phyloP scores from a whole-genome alignment of 2,888 invertebrate genomes.

The Platypus cylindrus region DNA sequence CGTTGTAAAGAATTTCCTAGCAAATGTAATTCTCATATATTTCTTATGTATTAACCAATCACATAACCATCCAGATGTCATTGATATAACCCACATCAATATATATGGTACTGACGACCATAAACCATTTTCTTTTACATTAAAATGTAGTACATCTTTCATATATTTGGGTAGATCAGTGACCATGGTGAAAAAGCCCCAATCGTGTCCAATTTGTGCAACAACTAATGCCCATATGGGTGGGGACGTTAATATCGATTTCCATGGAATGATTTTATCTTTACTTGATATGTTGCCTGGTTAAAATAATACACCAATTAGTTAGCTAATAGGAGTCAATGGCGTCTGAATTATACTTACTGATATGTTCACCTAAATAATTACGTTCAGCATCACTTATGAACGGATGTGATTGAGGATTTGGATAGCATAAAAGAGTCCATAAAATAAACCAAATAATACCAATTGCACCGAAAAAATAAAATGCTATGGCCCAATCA shows the following conservation, averaged over 20 bases:
- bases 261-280: conserved; percentile 39
- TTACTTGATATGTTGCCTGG: conserved; percentile 17
- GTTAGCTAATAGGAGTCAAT: not conserved
- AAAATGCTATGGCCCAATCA: conserved; percentile 67
- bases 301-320: conserved; percentile 3
- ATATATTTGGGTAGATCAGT: conserved; percentile 60
- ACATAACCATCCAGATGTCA: conserved; percentile 51
- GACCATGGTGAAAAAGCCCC: conserved; percentile 58
- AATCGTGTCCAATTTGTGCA: conserved; percentile 59
- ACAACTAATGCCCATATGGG: conserved; percentile 63
- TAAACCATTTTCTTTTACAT: conserved; percentile 49
- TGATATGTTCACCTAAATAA: conserved; percentile 14
- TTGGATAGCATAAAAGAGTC: conserved; percentile 37
- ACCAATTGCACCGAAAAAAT: conserved; percentile 64
- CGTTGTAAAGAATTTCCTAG: conserved; percentile 54
- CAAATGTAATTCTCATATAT: conserved; percentile 42
- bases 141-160: conserved; percentile 52
- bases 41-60: conserved; percentile 53
- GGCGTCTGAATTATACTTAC: conserved; percentile 7
- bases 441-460: conserved; percentile 49
- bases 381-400: conserved; percentile 17
- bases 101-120: conserved; percentile 52
- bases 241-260: conserved; percentile 50
- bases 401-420: conserved; percentile 56
- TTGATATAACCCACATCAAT: conserved; percentile 52